phyloP scores from a whole-genome alignment of 1,140 invertebrate species.

The Calycopis cecrops region DNA sequence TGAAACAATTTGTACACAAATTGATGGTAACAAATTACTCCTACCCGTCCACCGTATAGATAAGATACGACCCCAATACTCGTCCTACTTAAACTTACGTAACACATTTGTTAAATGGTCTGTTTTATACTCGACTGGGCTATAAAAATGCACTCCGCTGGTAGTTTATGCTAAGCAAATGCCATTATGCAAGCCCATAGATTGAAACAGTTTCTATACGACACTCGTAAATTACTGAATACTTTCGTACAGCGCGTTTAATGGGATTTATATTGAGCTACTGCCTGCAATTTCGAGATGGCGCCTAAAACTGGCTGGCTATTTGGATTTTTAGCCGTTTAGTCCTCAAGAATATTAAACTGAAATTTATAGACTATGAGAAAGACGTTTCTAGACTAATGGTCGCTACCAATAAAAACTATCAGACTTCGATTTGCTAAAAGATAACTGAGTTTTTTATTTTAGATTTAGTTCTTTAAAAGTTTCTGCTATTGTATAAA shows the following conservation, averaged over 20 bases:
- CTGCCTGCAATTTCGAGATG: not conserved
- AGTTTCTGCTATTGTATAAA: too few relatives aligned
- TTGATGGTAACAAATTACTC: too few relatives aligned
- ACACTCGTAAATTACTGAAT: conserved; percentile 5
- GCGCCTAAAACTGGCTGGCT: not conserved
- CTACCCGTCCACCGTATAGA: too few relatives aligned
- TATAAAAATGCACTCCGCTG: conserved; percentile 2
- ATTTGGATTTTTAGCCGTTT: not conserved
- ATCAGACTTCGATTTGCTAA: too few relatives aligned
- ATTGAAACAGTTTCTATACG: not conserved
- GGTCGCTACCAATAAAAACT: too few relatives aligned
- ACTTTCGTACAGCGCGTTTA: not conserved
- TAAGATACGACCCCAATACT: too few relatives aligned
- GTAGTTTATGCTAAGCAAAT: conserved; percentile 7
- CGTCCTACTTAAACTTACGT: not conserved
- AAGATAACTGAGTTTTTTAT: too few relatives aligned
- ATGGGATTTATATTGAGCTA: conserved; percentile 2
- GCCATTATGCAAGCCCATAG: not conserved
- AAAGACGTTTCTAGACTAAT: too few relatives aligned
- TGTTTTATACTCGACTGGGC: not conserved
- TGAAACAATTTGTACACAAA: too few relatives aligned
- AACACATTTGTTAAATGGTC: conserved; percentile 5
- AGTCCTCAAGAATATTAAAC: too few relatives aligned
- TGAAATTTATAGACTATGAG: too few relatives aligned
- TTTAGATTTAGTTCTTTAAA: too few relatives aligned